Evolutionary conservation across 2,888 invertebrate species (phyloP), one percentile per base, ranked within the genome.

Genomic region (Epicampocera succincta): DNA sequence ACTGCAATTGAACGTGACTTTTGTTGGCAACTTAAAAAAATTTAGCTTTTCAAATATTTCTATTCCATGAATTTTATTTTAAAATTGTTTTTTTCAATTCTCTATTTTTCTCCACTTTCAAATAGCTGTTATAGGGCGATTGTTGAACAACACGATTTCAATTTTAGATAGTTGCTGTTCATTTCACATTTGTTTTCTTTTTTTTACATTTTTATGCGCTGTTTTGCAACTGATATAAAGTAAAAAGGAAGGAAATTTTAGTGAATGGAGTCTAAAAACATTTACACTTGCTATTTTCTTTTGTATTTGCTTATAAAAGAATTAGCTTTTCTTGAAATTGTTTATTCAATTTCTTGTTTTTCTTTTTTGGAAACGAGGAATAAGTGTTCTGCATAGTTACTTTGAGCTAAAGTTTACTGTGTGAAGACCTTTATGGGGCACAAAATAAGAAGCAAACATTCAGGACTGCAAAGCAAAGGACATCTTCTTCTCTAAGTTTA

Each of bases 111-210:
- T 1, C 11, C 21, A 17, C 52, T 66, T 78, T 60, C 19, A 65
- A 42, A n/a, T 46, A 38, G n/a, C n/a, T 66, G 58, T 60, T 79
- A 68, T 17, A 63, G 48, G 46, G 63, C 38, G 54, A 21, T 69
- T 77, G 46, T 72, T 12, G 5, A 21, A 21, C 33, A 65, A 68
- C 79, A 83, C 80, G 84, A 85, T 85, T 85, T 85, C 85, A 84
- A 85, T 85, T 84, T 84, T 71, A 84, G 85, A 84, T 84, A 85
- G 84, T 84, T 84, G 76, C 19, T 76, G 83, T 80, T 79, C 80
- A 80, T 84, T 84, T 84, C 56, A 63, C 65, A 48, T 60, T 73
- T 56, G 15, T 25, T 61, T 68, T 50, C 40, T 69, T 61, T 68
- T 54, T 52, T 52, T 46, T 48, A 61, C 29, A 44, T 73, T 56